A percentile compares a stretch with the other conserved stretches of the same genome.
These are phyloP conservation scores for Rhinogobio ventralis DNA, from an alignment of 2,797 vertebrate genomes.

Conservation along the genomic window DNA sequence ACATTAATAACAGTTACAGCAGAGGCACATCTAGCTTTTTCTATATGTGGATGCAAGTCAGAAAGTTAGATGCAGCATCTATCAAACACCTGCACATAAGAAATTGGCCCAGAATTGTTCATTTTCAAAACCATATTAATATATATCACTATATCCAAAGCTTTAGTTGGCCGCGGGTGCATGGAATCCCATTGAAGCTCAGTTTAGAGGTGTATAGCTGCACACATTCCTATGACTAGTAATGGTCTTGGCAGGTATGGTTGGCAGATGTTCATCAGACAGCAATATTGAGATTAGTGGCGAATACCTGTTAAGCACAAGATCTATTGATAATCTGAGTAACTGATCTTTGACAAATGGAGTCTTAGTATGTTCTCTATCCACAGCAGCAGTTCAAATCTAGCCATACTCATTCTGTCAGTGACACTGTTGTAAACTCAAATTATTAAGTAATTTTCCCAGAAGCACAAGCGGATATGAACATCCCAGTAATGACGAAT, in stretches of 20 bases:
- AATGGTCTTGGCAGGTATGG: constrained; percentile 19
- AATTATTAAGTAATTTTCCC: neutral
- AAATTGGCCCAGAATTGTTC: neutral
- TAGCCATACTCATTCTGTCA: neutral
- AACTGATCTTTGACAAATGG: constrained; percentile 40
- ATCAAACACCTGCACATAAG: neutral
- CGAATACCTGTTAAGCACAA: constrained; percentile 10
- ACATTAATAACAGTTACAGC: neutral
- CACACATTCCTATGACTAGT: constrained; percentile 9
- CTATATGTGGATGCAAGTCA: neutral
- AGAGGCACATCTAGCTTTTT: neutral
- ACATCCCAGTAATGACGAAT: constrained; percentile 7
- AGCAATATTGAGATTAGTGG: constrained; percentile 9
- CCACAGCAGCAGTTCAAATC: neutral
- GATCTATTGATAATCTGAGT: constrained; percentile 27
- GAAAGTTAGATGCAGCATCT: neutral
- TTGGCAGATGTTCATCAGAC: constrained; percentile 40
- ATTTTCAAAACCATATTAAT: constrained; percentile 7
- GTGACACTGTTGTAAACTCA: constrained; percentile 6
- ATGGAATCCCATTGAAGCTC: neutral
- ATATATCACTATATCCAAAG: constrained; percentile 1
- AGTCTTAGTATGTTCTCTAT: constrained; percentile 19
- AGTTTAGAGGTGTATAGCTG: constrained; percentile 12
- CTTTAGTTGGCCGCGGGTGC: neutral
- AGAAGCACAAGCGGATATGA: neutral